Percentiles rank a stretch among this genome's conserved stretches.
phyloP scores from a whole-genome alignment of 2,113 vertebrate genomes.

The Melanotaenia duboulayi region DNA sequence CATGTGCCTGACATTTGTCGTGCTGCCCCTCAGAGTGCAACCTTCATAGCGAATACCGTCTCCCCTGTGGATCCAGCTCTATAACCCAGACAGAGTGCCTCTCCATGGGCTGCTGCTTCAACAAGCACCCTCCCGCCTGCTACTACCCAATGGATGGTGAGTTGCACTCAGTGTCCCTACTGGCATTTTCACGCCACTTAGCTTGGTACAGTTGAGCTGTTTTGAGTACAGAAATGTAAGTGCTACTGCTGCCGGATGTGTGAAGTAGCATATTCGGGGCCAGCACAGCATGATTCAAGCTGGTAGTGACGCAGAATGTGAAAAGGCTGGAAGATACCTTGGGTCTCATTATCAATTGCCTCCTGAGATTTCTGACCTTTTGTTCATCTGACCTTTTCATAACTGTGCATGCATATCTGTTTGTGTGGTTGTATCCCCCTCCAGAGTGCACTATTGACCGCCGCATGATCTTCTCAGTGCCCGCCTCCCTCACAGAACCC shows the following conservation, averaged over 20 bases:
- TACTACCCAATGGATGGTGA: constrained; percentile 85
- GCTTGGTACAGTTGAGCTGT: constrained; percentile 43
- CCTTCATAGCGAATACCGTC: constrained; percentile 71
- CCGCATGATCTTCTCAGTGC: constrained; percentile 84
- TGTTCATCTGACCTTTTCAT: constrained; percentile 63
- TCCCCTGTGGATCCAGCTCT: constrained; percentile 72
- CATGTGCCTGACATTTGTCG: constrained; percentile 60
- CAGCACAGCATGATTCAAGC: constrained; percentile 37
- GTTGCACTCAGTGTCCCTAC: constrained; percentile 38
- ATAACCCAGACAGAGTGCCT: constrained; percentile 70
- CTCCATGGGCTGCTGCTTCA: constrained; percentile 82
- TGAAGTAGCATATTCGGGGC: constrained; percentile 44
- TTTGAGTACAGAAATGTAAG: constrained; percentile 38
- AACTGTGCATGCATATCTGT: constrained; percentile 29
- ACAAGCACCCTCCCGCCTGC: constrained; percentile 65
- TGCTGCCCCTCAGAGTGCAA: constrained; percentile 77
- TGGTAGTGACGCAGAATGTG: constrained; percentile 52
- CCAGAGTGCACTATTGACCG: constrained; percentile 83
- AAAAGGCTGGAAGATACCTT: constrained; percentile 64
- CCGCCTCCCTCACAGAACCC: constrained; percentile 76
- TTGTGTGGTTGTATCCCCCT: constrained; percentile 33
- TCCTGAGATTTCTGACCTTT: constrained; percentile 73
- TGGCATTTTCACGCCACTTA: constrained; percentile 56
- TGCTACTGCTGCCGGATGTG: constrained; percentile 33
- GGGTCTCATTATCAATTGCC: constrained; percentile 70